These are phyloP conservation scores for Globodera ellingtonae DNA, from an alignment of 1,140 invertebrate genomes.

Conservation along the genomic window DNA sequence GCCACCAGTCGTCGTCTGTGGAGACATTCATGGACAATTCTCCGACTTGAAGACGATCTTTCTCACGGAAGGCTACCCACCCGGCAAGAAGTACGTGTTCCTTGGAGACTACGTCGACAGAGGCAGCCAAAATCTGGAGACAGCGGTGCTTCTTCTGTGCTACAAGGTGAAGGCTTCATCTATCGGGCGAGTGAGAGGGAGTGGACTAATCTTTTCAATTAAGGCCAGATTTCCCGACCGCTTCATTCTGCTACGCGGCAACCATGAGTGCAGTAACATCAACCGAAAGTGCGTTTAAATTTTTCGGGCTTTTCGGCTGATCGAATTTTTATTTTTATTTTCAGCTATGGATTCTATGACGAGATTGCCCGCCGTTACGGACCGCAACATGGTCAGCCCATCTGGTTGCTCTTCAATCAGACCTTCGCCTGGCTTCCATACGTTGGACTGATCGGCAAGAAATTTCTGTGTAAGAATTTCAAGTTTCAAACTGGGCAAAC, in stretches of 20 bases:
- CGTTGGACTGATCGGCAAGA: too few species aligned
- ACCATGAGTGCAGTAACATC: constrained; percentile 74
- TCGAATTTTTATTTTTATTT: too few species aligned
- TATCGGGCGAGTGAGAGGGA: not conserved
- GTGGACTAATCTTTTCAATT: not conserved
- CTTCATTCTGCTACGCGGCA: constrained; percentile 72
- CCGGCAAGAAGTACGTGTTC: constrained; percentile 64
- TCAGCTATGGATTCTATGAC: too few species aligned
- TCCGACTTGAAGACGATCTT: constrained; percentile 69
- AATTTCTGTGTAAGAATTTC: too few species aligned
- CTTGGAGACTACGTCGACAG: constrained; percentile 43
- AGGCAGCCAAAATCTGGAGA: constrained; percentile 35
- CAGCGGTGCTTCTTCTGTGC: constrained; percentile 24
- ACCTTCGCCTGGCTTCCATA: too few species aligned
- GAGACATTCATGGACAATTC: constrained; percentile 70
- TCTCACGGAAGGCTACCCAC: constrained; percentile 66
- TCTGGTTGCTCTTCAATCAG: too few species aligned
- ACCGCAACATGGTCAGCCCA: too few species aligned
- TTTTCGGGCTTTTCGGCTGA: too few species aligned
- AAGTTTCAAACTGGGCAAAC: too few species aligned
- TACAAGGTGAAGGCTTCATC: constrained; percentile 23
- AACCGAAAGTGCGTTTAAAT: constrained; percentile 66
- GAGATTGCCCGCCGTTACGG: too few species aligned
- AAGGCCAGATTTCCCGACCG: constrained; percentile 7
- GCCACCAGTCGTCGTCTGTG: constrained; percentile 67